Conservation (phyloP, 2,888 invertebrate species). For the Dendrolimus pini region DNA sequence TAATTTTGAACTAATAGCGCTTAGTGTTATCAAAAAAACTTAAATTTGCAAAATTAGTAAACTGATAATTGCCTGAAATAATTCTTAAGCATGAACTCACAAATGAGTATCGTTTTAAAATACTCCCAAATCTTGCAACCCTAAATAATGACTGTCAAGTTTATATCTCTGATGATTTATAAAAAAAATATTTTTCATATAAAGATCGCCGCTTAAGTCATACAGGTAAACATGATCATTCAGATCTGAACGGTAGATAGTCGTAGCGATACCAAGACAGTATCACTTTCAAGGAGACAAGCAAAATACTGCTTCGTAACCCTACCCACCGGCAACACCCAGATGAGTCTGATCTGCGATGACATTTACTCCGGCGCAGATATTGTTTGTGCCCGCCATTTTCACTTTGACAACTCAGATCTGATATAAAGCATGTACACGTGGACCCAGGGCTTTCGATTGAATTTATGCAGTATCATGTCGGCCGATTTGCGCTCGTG, state of each 20-base stretch:
- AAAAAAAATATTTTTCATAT: too few relatives aligned
- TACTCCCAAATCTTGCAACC: too few relatives aligned
- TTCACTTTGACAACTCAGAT: conserved; percentile 46
- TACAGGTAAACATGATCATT: neutral
- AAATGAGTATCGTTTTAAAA: too few relatives aligned
- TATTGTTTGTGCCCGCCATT: conserved; percentile 40
- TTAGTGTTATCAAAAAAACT: too few relatives aligned
- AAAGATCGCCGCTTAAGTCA: too few relatives aligned
- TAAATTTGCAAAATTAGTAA: too few relatives aligned
- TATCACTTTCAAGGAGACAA: neutral
- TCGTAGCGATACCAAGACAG: neutral
- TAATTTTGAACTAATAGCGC: too few relatives aligned
- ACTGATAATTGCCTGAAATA: too few relatives aligned
- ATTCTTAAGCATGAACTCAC: too few relatives aligned
- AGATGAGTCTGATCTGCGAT: conserved; percentile 37
- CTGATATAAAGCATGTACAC: conserved; percentile 25
- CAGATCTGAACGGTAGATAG: neutral
- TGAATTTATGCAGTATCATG: conserved; percentile 37
- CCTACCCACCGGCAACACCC: conserved; percentile 6
- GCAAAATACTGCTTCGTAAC: neutral
- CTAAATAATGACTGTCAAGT: too few relatives aligned
- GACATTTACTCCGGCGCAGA: conserved; percentile 42
- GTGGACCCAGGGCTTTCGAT: conserved; percentile 23
- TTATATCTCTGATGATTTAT: too few relatives aligned
- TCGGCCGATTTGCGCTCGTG: conserved; percentile 20